Evolutionary conservation across 2,797 vertebrate species (phyloP).

Genomic region (Sebastes goodei): DNA sequence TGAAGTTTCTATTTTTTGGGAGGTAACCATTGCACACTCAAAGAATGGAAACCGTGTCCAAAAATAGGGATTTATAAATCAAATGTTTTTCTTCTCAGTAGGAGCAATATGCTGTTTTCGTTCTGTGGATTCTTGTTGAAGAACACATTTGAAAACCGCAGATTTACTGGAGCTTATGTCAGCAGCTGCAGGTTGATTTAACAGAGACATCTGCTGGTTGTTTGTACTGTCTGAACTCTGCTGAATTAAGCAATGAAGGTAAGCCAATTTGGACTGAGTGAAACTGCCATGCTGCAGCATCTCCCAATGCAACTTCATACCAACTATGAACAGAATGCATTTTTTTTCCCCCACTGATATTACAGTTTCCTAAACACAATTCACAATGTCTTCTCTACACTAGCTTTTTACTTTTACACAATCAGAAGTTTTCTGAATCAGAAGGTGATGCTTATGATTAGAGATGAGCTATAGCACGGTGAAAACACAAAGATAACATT

Average conservation of each 20-base stretch:
- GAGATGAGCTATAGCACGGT: neutral
- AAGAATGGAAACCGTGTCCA: neutral
- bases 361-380: neutral
- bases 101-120: neutral
- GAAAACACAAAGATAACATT: neutral
- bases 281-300: neutral
- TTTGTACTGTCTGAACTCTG: constrained; percentile 1
- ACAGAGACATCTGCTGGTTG: constrained; percentile 70
- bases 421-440: neutral
- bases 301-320: neutral
- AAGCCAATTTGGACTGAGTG: constrained; percentile 8
- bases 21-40: neutral
- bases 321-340: neutral
- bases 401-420: constrained; percentile 24
- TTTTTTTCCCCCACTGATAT: neutral
- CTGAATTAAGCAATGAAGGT: constrained; percentile 19
- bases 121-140: neutral
- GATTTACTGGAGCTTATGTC: neutral
- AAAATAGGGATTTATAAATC: neutral
- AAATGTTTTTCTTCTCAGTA: neutral
- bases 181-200: constrained; percentile 30
- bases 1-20: neutral
- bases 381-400: neutral
- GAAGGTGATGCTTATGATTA: neutral
- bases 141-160: neutral